Evolutionary conservation across 2,888 invertebrate genomes (phyloP).

Genomic region (Himalopsyche anomala): DNA sequence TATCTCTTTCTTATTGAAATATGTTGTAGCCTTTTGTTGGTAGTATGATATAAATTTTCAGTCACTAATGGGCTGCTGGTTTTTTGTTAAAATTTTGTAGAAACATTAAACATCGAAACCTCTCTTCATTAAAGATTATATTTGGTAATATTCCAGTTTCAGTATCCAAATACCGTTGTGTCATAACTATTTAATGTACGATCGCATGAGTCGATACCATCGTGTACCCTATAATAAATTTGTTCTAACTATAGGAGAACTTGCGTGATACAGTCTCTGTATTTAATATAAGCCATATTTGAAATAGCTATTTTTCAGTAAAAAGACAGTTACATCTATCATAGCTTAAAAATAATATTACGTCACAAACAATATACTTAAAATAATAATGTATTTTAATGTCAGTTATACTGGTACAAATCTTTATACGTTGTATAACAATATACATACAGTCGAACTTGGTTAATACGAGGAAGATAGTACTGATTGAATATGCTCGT

Average conservation of each 20-base stretch:
- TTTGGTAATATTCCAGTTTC: slow-evolving; percentile 34
- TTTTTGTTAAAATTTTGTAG: neutral
- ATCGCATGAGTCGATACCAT: slow-evolving; percentile 36
- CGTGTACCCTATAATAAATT: neutral
- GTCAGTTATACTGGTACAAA: too few relatives aligned
- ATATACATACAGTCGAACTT: too few relatives aligned
- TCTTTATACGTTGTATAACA: too few relatives aligned
- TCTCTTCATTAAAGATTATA: neutral
- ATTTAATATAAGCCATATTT: neutral
- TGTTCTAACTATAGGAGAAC: slow-evolving; percentile 2
- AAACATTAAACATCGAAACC: neutral
- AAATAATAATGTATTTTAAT: too few relatives aligned
- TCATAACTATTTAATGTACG: slow-evolving; percentile 37
- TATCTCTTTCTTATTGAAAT: too few relatives aligned
- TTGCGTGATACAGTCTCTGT: neutral
- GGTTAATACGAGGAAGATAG: too few relatives aligned
- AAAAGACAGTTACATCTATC: neutral
- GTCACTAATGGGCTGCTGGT: neutral
- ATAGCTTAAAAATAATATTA: too few relatives aligned
- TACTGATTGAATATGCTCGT: too few relatives aligned
- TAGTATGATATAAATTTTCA: too few relatives aligned
- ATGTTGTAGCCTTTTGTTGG: too few relatives aligned
- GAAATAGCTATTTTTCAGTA: neutral
- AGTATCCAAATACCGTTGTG: slow-evolving; percentile 10
- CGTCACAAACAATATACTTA: too few relatives aligned